Conservation (phyloP, 2,113 vertebrate species). For the Neotoma lepida region DNA sequence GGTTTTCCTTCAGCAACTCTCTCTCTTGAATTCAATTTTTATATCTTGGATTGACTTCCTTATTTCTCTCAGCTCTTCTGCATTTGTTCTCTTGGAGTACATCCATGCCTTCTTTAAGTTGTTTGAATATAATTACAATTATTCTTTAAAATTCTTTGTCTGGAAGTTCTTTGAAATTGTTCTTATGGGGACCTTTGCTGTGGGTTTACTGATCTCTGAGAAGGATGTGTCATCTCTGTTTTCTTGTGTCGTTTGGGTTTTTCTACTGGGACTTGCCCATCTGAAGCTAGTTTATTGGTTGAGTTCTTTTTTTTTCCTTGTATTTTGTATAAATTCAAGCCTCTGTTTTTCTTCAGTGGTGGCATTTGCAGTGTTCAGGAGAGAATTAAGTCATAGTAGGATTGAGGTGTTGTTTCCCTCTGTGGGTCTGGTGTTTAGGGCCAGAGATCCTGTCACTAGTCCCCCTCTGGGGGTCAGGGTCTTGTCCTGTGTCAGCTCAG, state of each 20-base stretch:
- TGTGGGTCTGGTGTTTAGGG: not conserved
- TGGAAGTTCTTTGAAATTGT: not conserved
- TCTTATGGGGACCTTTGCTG: not conserved
- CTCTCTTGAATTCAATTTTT: not conserved
- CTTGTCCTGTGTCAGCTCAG: not conserved
- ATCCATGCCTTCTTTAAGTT: not conserved
- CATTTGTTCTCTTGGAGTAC: not conserved
- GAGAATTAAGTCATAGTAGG: too few relatives aligned
- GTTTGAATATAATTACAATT: not conserved
- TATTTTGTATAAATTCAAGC: not conserved
- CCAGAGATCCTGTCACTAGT: not conserved
- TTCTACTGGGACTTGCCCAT: not conserved
- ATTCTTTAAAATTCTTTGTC: not conserved
- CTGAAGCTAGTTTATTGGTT: not conserved
- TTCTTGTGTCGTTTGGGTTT: not conserved
- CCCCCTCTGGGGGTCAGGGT: not conserved
- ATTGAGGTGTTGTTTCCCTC: not conserved
- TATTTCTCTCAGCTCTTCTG: not conserved
- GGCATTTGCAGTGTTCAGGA: not conserved
- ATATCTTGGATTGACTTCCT: not conserved
- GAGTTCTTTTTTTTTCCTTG: not conserved
- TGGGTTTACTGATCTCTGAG: not conserved
- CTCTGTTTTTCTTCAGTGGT: not conserved
- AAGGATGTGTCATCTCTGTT: not conserved
- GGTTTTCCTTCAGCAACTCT: not conserved